phyloP scores from a whole-genome alignment of 2,888 invertebrate species.

The Lacanobia oleracea region DNA sequence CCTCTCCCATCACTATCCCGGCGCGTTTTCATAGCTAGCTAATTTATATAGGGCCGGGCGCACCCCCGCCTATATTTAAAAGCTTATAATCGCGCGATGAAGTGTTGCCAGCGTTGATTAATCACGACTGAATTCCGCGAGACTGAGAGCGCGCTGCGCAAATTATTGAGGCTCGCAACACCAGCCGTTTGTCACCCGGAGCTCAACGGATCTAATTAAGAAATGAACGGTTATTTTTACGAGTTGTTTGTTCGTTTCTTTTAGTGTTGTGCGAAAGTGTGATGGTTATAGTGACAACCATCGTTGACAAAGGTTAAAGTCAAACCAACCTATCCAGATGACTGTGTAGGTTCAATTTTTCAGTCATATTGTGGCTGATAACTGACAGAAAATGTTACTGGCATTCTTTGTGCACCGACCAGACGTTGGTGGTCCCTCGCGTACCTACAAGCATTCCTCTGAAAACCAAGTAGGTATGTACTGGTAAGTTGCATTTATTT shows the following conservation, averaged over 20 bases:
- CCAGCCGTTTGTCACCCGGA: constrained; percentile 65
- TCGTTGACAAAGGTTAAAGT: background rate
- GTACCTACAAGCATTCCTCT: too few relatives aligned
- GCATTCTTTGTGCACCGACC: background rate
- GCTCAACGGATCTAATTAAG: constrained; percentile 70
- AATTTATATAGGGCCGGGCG: constrained; percentile 87
- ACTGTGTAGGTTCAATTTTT: background rate
- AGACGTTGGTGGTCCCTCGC: too few relatives aligned
- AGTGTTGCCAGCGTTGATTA: constrained; percentile 87
- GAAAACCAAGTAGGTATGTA: too few relatives aligned
- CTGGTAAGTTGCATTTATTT: too few relatives aligned
- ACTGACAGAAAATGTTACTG: background rate
- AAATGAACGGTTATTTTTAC: constrained; percentile 64
- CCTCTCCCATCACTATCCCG: constrained; percentile 68
- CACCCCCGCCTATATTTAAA: constrained; percentile 86
- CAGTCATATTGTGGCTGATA: background rate
- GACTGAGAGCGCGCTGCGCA: constrained; percentile 63
- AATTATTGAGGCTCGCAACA: constrained; percentile 69
- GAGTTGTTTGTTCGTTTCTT: constrained; percentile 38
- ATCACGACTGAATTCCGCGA: constrained; percentile 79
- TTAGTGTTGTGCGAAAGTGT: constrained; percentile 1
- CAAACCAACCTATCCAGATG: background rate
- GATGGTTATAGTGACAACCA: background rate
- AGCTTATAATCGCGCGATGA: constrained; percentile 90
- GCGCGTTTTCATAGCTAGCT: constrained; percentile 85